A percentile compares a stretch with the other conserved stretches of the same genome.
Evolutionary conservation across 2,888 invertebrate species (phyloP).

Genomic region (Dasysyrphus albostriatus): DNA sequence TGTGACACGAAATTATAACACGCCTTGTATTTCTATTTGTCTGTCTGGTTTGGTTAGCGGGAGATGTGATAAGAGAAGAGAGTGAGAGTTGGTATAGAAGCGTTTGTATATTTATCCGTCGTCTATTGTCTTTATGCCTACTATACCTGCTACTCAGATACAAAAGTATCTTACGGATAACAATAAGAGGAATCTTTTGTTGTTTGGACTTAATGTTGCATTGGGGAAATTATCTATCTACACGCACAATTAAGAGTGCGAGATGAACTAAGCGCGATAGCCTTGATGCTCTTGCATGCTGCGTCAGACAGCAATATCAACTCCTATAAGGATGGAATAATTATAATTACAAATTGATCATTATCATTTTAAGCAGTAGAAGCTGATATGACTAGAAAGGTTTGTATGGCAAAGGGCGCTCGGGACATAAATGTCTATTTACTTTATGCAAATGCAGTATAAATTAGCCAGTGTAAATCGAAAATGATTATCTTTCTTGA

Average conservation of each 20-base stretch:
- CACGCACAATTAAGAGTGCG: conserved; percentile 67
- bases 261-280: conserved; percentile 41
- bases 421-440: neutral
- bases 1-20: conserved; percentile 64
- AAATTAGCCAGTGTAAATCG: conserved; percentile 57
- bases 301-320: neutral
- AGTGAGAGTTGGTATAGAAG: neutral
- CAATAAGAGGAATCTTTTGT: conserved; percentile 59
- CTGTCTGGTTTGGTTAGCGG: conserved; percentile 8
- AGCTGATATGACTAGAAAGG: neutral
- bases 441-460: conserved; percentile 54
- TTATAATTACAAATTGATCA: conserved; percentile 74
- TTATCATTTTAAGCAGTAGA: conserved; percentile 41
- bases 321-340: conserved; percentile 39
- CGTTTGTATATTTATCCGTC: conserved; percentile 17
- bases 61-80: conserved; percentile 34
- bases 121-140: conserved; percentile 53
- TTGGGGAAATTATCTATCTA: conserved; percentile 73
- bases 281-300: conserved; percentile 37
- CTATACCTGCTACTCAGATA: conserved; percentile 3
- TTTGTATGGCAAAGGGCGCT: neutral
- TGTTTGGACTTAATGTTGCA: conserved; percentile 69
- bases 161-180: conserved; percentile 35
- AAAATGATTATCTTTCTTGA: conserved; percentile 48
- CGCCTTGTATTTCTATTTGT: conserved; percentile 46